Percentiles rank a stretch among this genome's conserved stretches.
These are phyloP conservation scores for Tragelaphus oryx DNA, from an alignment of 2,797 vertebrate genomes.

Conservation along the genomic window DNA sequence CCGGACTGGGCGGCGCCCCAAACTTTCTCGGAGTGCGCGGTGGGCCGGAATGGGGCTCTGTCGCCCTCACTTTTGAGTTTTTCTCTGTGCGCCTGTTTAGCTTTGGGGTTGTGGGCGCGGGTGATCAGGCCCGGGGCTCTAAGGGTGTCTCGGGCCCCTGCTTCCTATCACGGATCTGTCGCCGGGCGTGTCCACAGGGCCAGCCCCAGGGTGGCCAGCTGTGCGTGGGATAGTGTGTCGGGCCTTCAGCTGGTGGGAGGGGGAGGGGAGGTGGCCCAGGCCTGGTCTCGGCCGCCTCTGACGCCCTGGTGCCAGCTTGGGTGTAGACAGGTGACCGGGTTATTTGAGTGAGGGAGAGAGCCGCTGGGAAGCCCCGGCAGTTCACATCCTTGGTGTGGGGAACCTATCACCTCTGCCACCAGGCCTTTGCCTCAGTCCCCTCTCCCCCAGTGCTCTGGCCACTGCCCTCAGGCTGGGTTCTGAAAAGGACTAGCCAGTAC, in stretches of 20 bases:
- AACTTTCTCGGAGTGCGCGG: conserved; percentile 32
- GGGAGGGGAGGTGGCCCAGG: background rate
- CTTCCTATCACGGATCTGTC: background rate
- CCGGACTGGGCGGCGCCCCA: background rate
- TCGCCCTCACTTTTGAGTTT: background rate
- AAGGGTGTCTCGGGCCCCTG: background rate
- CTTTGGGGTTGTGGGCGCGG: background rate
- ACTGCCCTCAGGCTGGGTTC: background rate
- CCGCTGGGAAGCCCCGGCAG: background rate
- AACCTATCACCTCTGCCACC: background rate
- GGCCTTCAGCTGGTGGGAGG: background rate
- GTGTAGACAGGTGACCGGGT: background rate
- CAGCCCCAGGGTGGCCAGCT: background rate
- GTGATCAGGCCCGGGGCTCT: background rate
- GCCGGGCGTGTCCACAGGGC: background rate
- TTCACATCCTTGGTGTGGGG: background rate
- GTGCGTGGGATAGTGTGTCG: background rate
- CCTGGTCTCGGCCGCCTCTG: background rate
- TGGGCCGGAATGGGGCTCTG: background rate
- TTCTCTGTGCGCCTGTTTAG: background rate
- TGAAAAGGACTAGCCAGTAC: background rate
- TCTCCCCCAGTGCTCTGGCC: background rate
- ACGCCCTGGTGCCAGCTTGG: background rate
- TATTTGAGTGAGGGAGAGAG: background rate
- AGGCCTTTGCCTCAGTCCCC: background rate